phyloP scores from a whole-genome alignment of 1,140 invertebrate genomes.

The Sweltsa coloradensis region DNA sequence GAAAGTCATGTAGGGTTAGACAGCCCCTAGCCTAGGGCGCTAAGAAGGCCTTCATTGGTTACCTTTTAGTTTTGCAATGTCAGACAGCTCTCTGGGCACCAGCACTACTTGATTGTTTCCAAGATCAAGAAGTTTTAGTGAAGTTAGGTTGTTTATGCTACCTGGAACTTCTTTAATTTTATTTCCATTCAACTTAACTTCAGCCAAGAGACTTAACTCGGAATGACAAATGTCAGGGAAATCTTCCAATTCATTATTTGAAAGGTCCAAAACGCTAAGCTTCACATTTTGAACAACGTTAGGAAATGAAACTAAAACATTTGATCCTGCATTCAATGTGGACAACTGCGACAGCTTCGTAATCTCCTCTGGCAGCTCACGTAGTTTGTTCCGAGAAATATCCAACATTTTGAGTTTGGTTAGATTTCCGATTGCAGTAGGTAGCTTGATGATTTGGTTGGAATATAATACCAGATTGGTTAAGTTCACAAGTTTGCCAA shows the following conservation, averaged over 20 bases:
- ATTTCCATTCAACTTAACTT: slow-evolving; percentile 55
- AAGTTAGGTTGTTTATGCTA: slow-evolving; percentile 40
- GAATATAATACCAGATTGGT: slow-evolving; percentile 57
- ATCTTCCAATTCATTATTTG: slow-evolving; percentile 47
- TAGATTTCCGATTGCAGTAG: slow-evolving; percentile 43
- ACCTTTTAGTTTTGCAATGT: slow-evolving; percentile 57
- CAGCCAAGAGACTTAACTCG: slow-evolving; percentile 46
- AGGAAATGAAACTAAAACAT: slow-evolving; percentile 47
- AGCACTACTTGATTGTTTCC: slow-evolving; percentile 47
- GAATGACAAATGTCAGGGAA: slow-evolving; percentile 51
- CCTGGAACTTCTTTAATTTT: slow-evolving; percentile 46
- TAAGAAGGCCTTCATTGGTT: too few relatives aligned
- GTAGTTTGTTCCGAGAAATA: slow-evolving; percentile 52
- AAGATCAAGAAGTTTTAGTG: slow-evolving; percentile 57
- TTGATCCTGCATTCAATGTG: slow-evolving; percentile 56
- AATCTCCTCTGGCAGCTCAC: slow-evolving; percentile 42
- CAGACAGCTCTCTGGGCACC: slow-evolving; percentile 48
- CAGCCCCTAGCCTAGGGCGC: too few relatives aligned
- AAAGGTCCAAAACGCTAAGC: slow-evolving; percentile 49
- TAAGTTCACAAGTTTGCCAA: slow-evolving; percentile 46
- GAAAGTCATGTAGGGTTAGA: too few relatives aligned
- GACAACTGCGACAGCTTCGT: slow-evolving; percentile 46
- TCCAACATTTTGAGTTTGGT: slow-evolving; percentile 57
- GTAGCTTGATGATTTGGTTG: slow-evolving; percentile 43
- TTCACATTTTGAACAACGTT: slow-evolving; percentile 37